Conservation (phyloP, 2,888 invertebrate species). For the Dryobotodes eremita region DNA sequence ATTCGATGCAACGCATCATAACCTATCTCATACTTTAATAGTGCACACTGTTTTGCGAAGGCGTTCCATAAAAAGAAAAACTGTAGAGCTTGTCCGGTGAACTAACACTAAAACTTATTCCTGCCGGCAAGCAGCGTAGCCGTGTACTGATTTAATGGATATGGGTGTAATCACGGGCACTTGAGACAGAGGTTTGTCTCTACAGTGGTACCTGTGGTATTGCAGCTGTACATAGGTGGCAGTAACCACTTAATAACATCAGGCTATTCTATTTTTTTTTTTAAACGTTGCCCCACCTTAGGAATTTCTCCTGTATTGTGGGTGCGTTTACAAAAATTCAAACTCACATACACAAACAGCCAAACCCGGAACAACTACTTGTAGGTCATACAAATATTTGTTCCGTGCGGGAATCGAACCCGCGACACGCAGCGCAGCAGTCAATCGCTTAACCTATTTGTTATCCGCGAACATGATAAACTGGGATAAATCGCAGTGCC, state of each 20-base stretch:
- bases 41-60: constrained; percentile 36
- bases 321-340: no score
- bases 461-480: not conserved
- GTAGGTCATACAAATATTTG: no score
- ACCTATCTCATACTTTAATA: constrained; percentile 24
- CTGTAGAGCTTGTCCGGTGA: no score
- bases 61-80: constrained; percentile 22
- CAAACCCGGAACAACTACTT: no score
- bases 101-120: not conserved
- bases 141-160: not conserved
- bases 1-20: constrained; percentile 5
- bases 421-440: no score
- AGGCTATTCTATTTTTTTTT: no score
- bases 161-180: not conserved
- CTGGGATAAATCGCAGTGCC: not conserved
- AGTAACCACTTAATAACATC: not conserved
- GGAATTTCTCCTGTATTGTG: no score
- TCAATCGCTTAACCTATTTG: no score
- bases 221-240: no score
- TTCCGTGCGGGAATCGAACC: no score
- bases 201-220: not conserved
- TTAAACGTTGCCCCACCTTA: no score
- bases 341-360: no score
- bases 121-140: not conserved
- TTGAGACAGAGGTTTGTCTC: not conserved